Conservation (phyloP, 2,797 vertebrate species). For the Gobio occitaniae region DNA sequence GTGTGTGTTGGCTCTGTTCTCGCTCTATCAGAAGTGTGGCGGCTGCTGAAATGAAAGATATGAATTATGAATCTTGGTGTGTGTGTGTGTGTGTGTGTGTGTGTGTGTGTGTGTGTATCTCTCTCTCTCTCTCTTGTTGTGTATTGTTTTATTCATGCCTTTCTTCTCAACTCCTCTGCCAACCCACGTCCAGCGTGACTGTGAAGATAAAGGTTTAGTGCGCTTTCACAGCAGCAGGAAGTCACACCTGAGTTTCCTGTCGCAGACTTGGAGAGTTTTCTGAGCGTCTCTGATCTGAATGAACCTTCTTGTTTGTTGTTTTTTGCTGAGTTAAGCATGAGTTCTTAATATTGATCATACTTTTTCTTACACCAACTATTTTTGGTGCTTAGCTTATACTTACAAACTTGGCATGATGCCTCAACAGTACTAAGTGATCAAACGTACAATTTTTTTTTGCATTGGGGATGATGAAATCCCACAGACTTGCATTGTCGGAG, state of each 20-base stretch:
- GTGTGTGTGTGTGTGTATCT: too few relatives aligned
- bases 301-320: neutral
- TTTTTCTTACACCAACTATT: neutral
- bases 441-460: neutral
- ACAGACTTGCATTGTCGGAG: neutral
- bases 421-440: neutral
- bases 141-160: slow-evolving; percentile 74
- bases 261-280: neutral
- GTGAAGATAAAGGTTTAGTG: slow-evolving; percentile 33
- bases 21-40: slow-evolving; percentile 73
- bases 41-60: slow-evolving; percentile 72
- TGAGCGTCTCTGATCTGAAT: neutral
- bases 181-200: slow-evolving; percentile 43
- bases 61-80: slow-evolving; percentile 77
- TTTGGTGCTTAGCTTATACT: neutral
- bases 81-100: too few relatives aligned
- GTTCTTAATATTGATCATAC: neutral
- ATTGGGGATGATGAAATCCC: neutral
- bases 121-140: slow-evolving; percentile 58
- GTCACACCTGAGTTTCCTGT: slow-evolving; percentile 37
- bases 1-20: slow-evolving; percentile 67
- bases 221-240: slow-evolving; percentile 42
- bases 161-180: slow-evolving; percentile 58
- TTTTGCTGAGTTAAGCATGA: neutral
- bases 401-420: neutral